Base-by-base conservation (phyloP, 2,888 invertebrate species). In the Platypus cylindrus region DNA sequence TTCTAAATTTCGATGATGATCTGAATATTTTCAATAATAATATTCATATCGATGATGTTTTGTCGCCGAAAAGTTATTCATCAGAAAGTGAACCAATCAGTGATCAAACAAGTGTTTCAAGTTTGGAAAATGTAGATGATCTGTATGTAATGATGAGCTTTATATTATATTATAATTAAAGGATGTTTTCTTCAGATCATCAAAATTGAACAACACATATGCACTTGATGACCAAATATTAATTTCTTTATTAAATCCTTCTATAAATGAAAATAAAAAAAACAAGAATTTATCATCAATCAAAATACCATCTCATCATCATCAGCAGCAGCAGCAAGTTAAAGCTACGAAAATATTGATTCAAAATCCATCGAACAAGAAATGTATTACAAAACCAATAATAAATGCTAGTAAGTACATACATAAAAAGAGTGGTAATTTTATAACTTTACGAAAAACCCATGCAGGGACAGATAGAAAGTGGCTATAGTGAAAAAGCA, bases 11-110 rank as follows among this genome's bases (percentile, higher is more conserved):
- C 22, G 52, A 56, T 26, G 54, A 55, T 23, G 59, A 59, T 45
- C 48, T 54, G 23, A 52, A 54, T 43, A 38, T 56, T 8, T 53
- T 50, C 17, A 58, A 56, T 44, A 58, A 59, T 45, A 45, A 48
- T 24, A 54, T 54, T 43, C 53, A 55, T 37, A 48, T 48, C 18
- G 59, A 59, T 43, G 59, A 55, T 26, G 48, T 54, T 12, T 46
- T 53, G 26, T 59, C 60, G 13, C 60, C 58, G 3, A 49, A 51
- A 37, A 61, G 63, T 43, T 57, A 54, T 35, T 65, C 72, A 38
- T 80, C 80, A 1, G 81, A 81, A 55, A 79, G 78, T 50, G 81
- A 79, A 30, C 62, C 77, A 12, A 77, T 76, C 22, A 79, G 78
- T 50, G 81, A 79, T 31, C 62, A 78, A 12, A 77, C 75, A 20